These are phyloP conservation scores for Sphinx pinastri DNA, from an alignment of 2,888 invertebrate species.

Conservation along the genomic window DNA sequence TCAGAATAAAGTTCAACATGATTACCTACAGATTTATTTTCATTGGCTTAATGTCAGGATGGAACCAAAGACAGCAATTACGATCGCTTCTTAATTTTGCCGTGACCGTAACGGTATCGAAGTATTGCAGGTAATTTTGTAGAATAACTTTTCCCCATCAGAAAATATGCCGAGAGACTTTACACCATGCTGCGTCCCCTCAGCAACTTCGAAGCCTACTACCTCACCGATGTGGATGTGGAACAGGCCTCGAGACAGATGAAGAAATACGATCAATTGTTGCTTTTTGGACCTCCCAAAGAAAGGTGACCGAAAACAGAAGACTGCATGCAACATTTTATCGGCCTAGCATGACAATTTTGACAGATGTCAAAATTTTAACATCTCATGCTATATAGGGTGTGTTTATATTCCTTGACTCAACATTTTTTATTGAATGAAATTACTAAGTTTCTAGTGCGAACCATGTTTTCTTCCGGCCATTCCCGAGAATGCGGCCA, in stretches of 20 bases:
- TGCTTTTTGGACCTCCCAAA: conserved; percentile 44
- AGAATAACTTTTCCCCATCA: conserved; percentile 34
- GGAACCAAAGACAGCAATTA: too few relatives aligned
- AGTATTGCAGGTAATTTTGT: too few relatives aligned
- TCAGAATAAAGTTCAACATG: too few relatives aligned
- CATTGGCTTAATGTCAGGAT: too few relatives aligned
- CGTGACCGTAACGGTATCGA: too few relatives aligned
- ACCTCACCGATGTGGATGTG: conserved; percentile 72
- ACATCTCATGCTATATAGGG: background rate
- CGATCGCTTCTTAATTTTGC: too few relatives aligned
- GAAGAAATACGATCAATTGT: conserved; percentile 70
- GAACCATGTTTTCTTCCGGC: too few relatives aligned
- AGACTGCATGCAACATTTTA: background rate
- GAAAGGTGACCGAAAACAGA: conserved; percentile 53
- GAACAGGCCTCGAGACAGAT: conserved; percentile 70
- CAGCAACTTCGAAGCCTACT: conserved; percentile 79
- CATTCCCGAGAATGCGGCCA: too few relatives aligned
- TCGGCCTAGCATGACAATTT: conserved; percentile 6
- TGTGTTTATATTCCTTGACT: background rate
- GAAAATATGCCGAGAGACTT: conserved; percentile 83
- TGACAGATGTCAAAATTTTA: background rate
- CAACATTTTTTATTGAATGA: too few relatives aligned
- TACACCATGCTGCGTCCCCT: conserved; percentile 81
- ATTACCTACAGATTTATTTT: too few relatives aligned
- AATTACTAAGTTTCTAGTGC: too few relatives aligned